A percentile compares a stretch with the other conserved stretches of the same genome.
Evolutionary conservation across 1,140 invertebrate genomes (phyloP).

Genomic region (Bombyx mori): DNA sequence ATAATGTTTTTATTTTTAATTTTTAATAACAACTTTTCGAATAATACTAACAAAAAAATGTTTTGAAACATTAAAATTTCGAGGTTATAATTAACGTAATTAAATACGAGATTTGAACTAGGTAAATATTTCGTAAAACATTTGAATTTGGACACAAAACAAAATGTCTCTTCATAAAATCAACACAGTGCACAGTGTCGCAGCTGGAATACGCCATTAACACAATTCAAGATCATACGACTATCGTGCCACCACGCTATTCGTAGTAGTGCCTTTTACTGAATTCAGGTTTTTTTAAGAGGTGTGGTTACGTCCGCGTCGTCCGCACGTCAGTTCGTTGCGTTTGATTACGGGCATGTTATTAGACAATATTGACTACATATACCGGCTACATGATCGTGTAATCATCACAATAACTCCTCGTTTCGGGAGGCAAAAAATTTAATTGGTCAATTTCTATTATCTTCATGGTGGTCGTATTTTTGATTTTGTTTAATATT

Average conservation of each 20-base stretch:
- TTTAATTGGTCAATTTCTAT: too few relatives aligned
- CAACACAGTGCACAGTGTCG: constrained; percentile 19
- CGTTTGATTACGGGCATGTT: constrained; percentile 3
- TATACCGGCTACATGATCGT: constrained; percentile 1
- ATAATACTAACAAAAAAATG: too few relatives aligned
- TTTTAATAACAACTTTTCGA: too few relatives aligned
- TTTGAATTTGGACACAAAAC: not conserved
- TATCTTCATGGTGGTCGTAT: too few relatives aligned
- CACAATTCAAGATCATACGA: constrained; percentile 39
- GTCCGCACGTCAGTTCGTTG: constrained; percentile 6
- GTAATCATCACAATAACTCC: not conserved
- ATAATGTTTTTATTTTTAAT: too few relatives aligned
- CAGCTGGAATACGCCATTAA: constrained; percentile 28
- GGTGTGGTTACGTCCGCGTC: constrained; percentile 6
- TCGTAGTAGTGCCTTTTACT: constrained; percentile 27
- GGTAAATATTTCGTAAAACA: not conserved
- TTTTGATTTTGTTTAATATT: too few relatives aligned
- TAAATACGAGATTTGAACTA: too few relatives aligned
- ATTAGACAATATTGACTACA: constrained; percentile 1
- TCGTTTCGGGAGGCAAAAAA: not conserved
- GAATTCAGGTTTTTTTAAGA: constrained; percentile 16
- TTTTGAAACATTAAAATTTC: too few relatives aligned
- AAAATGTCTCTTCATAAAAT: not conserved
- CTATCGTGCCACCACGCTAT: constrained; percentile 39
- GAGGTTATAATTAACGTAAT: too few relatives aligned